Evolutionary conservation across 1,140 invertebrate species (phyloP).

Genomic region (Aphaenogaster ashmeadi): DNA sequence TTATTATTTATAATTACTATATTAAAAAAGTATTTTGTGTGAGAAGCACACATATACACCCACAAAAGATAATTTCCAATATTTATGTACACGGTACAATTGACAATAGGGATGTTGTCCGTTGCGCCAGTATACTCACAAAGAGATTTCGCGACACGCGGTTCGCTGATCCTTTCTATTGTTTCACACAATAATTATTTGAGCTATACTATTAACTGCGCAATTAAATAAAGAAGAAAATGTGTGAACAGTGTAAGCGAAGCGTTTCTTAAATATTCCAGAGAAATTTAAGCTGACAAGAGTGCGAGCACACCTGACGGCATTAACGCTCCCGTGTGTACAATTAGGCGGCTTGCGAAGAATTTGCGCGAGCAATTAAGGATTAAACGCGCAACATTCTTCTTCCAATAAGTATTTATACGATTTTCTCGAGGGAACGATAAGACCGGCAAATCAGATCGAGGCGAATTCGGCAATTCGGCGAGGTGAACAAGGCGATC

Average conservation of each 20-base stretch:
- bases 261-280: neutral
- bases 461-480: neutral
- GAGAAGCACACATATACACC: neutral
- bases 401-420: neutral
- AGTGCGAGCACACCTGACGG: neutral
- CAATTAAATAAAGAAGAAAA: neutral
- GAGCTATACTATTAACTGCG: neutral
- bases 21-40: neutral
- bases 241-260: neutral
- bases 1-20: neutral
- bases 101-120: neutral
- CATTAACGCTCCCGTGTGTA: neutral
- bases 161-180: neutral
- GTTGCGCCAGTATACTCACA: neutral
- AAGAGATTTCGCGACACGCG: neutral
- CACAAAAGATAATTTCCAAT: neutral
- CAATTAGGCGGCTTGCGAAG: neutral
- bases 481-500: slow-evolving; percentile 25
- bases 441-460: neutral
- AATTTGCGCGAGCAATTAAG: neutral
- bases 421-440: neutral
- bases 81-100: neutral
- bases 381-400: slow-evolving; percentile 10
- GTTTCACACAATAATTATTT: neutral
- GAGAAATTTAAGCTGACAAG: neutral